Conservation (phyloP, 1,140 invertebrate genomes). For the Ceratina calcarata region DNA sequence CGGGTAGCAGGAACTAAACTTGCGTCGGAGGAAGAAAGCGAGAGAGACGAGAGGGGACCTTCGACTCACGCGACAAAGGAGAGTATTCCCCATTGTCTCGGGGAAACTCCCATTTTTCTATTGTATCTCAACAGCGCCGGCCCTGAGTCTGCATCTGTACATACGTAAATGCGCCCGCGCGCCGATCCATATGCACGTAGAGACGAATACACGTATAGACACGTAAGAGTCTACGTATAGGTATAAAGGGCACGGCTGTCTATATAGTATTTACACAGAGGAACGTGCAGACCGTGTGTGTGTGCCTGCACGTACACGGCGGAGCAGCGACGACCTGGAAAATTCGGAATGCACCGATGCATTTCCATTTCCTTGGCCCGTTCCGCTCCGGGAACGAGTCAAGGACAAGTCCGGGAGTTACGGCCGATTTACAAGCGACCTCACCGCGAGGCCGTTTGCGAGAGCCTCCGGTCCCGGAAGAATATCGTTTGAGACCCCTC, state of each 20-base stretch:
- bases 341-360: slow-evolving; percentile 28
- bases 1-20: no score
- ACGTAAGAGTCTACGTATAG: no score
- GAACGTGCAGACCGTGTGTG: no score
- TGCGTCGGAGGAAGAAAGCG: background rate
- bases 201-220: no score
- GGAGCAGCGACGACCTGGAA: slow-evolving; percentile 15
- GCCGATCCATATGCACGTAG: no score
- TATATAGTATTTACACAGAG: no score
- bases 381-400: slow-evolving; percentile 7
- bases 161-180: no score
- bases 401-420: slow-evolving; percentile 11
- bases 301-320: no score
- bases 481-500: background rate
- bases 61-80: slow-evolving; percentile 33
- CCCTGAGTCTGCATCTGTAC: slow-evolving; percentile 13
- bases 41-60: slow-evolving; percentile 19
- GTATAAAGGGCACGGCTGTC: no score
- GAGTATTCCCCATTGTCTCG: slow-evolving; percentile 47
- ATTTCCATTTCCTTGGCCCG: slow-evolving; percentile 9
- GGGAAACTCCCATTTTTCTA: slow-evolving; percentile 43
- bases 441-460: background rate
- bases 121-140: slow-evolving; percentile 33
- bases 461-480: background rate
- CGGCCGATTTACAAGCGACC: slow-evolving; percentile 2